Base-by-base conservation (phyloP, 2,797 vertebrate genomes). In the Siniperca obscura region DNA sequence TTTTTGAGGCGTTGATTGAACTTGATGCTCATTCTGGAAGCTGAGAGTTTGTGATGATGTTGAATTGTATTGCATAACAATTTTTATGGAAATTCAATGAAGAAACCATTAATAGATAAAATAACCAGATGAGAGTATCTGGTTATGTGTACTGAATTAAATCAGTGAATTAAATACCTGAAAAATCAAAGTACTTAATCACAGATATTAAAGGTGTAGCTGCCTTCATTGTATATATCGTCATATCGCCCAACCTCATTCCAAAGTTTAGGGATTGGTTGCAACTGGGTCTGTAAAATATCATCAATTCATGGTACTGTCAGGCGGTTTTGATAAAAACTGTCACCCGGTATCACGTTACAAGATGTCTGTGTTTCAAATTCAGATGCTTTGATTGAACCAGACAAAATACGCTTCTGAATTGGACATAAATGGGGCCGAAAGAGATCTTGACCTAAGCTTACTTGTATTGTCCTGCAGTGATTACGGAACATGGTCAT, bases 401-500 rank as follows among this genome's bases (percentile, higher is more conserved):
- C 2, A 36, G 36, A 65, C 4, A 25, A 48, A 68, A 22, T 30
- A 14, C 16, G 53, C 27, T 5, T 36, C 3, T 34, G 40, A 61
- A 53, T 5, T 8, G 2, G 21, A 55, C 16, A n/a, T 16, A n/a
- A 16, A 16, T 27, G 2, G 27, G 44, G 0, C 46, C 9, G 9
- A 5, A 36, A 38, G 25, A 66, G 21, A 67, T 42, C 7, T 25
- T 81, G 86, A 86, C 82, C 79, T 78, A 67, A 76, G 22, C 12
- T 7, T 4, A 2, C 27, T 48, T 22, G 25, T 74, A 34, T 48
- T 30, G 30, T 76, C 55, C 46, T 53, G 61, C 44, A 82, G 56
- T 52, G 64, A 70, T 71, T 64, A 55, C 56, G 30, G 42, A 68
- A 73, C 69, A 52, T 14, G 27, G 65, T 77, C 73, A 82, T 87